These are phyloP conservation scores for Chaunax sp. DNA, from an alignment of 2,797 vertebrate genomes.

Conservation along the genomic window DNA sequence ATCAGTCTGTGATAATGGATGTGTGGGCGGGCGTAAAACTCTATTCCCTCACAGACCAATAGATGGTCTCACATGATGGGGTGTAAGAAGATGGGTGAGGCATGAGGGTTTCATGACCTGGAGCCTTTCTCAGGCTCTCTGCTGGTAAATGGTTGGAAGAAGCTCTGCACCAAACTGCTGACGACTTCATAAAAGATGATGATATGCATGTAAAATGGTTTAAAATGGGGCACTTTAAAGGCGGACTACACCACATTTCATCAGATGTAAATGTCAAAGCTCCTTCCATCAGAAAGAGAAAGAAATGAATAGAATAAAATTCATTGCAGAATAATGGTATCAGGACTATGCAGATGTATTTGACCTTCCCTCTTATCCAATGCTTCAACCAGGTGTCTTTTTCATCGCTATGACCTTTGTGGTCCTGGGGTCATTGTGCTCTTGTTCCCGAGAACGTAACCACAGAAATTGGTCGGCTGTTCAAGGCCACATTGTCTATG, in stretches of 20 bases:
- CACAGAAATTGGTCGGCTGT: no score
- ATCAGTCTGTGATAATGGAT: slow-evolving; percentile 3
- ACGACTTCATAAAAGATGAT: slow-evolving; percentile 18
- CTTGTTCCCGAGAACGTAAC: no score
- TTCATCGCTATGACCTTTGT: no score
- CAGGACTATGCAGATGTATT: no score
- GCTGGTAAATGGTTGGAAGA: slow-evolving; percentile 2
- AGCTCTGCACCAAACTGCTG: background rate
- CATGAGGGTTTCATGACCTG: slow-evolving; percentile 13
- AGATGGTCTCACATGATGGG: slow-evolving; percentile 14
- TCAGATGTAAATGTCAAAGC: slow-evolving; percentile 8
- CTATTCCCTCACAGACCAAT: background rate
- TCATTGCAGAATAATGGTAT: background rate
- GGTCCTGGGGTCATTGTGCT: no score
- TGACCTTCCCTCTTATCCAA: no score
- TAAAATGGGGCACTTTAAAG: slow-evolving; percentile 10
- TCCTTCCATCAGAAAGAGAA: background rate
- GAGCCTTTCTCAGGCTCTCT: slow-evolving; percentile 16
- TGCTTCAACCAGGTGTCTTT: no score
- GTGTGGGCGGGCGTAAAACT: slow-evolving; percentile 2
- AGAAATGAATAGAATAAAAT: background rate
- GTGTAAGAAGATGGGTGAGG: slow-evolving; percentile 2
- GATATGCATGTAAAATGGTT: slow-evolving; percentile 14
- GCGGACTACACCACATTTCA: background rate
- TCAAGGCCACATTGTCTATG: no score